phyloP scores from a whole-genome alignment of 2,113 vertebrate species.

The Dermatemys mawii region DNA sequence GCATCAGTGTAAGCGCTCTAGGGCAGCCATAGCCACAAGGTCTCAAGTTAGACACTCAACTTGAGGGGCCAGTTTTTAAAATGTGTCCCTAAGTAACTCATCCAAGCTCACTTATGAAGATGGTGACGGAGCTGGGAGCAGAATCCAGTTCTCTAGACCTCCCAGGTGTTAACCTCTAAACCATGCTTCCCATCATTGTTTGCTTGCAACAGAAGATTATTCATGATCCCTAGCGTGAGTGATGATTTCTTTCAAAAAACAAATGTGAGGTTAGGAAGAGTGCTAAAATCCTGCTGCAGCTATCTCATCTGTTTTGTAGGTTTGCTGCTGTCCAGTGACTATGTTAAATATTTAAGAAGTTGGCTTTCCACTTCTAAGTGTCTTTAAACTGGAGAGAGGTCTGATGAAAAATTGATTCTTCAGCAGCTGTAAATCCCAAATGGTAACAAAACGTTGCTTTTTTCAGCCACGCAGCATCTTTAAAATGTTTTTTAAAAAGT shows the following conservation, averaged over 20 bases:
- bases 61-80: background rate
- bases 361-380: constrained; percentile 32
- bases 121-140: background rate
- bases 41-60: background rate
- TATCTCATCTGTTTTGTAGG: background rate
- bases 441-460: constrained; percentile 20
- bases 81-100: background rate
- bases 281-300: background rate
- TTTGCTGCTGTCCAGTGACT: constrained; percentile 17
- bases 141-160: background rate
- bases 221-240: background rate
- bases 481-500: constrained; percentile 30
- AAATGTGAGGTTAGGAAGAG: background rate
- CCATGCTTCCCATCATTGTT: background rate
- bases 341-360: constrained; percentile 26
- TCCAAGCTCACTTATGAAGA: background rate
- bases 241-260: background rate
- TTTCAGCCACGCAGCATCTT: constrained; percentile 6
- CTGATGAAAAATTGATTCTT: constrained; percentile 29
- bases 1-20: no score
- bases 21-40: background rate
- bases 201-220: background rate
- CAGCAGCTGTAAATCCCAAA: constrained; percentile 31
- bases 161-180: background rate
- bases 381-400: constrained; percentile 18